Evolutionary conservation across 2,113 vertebrate species (phyloP).

Genomic region (Todiramphus saurophagus): DNA sequence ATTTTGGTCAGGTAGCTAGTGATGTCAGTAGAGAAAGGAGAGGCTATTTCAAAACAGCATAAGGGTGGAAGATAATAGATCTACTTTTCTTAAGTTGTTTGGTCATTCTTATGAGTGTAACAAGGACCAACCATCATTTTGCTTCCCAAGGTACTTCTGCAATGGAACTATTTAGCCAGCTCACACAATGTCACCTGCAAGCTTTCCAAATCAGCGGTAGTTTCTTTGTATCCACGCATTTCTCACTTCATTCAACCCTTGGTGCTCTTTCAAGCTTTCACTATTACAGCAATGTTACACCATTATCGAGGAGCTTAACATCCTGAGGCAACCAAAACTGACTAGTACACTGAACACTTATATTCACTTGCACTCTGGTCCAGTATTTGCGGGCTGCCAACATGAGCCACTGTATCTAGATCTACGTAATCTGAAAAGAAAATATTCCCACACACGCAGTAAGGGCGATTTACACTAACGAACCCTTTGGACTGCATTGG

Average conservation of each 20-base stretch:
- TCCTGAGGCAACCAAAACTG: background rate
- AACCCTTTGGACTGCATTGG: accelerated
- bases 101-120: background rate
- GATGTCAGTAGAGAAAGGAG: background rate
- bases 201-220: background rate
- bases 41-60: background rate
- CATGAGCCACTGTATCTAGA: accelerated
- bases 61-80: background rate
- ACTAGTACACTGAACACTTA: accelerated
- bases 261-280: background rate
- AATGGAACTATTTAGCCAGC: background rate
- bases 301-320: background rate
- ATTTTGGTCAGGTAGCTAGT: background rate
- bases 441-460: accelerated
- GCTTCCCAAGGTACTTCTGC: background rate
- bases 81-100: background rate
- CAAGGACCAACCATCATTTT: background rate
- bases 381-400: too few species aligned
- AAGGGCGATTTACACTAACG: accelerated
- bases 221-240: background rate
- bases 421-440: background rate
- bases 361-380: background rate
- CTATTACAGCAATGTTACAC: background rate
- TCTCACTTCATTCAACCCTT: background rate
- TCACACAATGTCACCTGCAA: background rate